Evolutionary conservation across 2,888 invertebrate species (phyloP).

Genomic region (Scaptomyza tumidula): DNA sequence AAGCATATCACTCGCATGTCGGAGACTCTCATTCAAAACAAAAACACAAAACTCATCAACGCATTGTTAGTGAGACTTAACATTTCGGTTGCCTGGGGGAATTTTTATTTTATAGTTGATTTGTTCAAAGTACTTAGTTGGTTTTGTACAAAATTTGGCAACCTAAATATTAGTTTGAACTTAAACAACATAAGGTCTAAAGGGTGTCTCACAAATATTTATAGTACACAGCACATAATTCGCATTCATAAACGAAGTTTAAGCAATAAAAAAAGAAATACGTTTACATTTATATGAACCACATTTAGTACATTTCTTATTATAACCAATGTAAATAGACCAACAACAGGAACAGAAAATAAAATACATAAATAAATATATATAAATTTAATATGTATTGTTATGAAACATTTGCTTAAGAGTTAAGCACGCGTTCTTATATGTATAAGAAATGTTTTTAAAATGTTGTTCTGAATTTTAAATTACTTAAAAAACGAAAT

Average conservation of each 20-base stretch:
- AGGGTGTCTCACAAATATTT: slow-evolving; percentile 76
- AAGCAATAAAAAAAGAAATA: slow-evolving; percentile 6
- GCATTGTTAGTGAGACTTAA: slow-evolving; percentile 26
- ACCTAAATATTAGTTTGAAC: slow-evolving; percentile 23
- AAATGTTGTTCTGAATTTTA: slow-evolving; percentile 8
- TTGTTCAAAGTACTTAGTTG: not conserved
- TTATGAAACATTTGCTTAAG: slow-evolving; percentile 11
- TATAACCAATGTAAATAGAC: slow-evolving; percentile 49
- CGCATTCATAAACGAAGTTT: slow-evolving; percentile 47
- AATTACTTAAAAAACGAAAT: slow-evolving; percentile 32
- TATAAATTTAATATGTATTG: slow-evolving; percentile 4
- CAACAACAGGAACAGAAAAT: slow-evolving; percentile 17
- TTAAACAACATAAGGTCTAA: slow-evolving; percentile 64
- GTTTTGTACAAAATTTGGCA: slow-evolving; percentile 25
- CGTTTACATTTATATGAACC: slow-evolving; percentile 18
- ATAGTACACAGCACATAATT: slow-evolving; percentile 57
- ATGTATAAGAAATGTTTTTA: not conserved
- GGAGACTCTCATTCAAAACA: slow-evolving; percentile 68
- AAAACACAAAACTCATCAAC: slow-evolving; percentile 20
- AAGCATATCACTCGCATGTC: slow-evolving; percentile 78
- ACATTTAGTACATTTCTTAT: slow-evolving; percentile 23
- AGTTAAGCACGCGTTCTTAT: not conserved
- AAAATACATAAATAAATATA: not conserved
- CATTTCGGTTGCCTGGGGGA: slow-evolving; percentile 30
- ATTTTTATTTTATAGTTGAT: not conserved